These are phyloP conservation scores for Labrus mixtus DNA, from an alignment of 2,113 vertebrate genomes.

Conservation along the genomic window DNA sequence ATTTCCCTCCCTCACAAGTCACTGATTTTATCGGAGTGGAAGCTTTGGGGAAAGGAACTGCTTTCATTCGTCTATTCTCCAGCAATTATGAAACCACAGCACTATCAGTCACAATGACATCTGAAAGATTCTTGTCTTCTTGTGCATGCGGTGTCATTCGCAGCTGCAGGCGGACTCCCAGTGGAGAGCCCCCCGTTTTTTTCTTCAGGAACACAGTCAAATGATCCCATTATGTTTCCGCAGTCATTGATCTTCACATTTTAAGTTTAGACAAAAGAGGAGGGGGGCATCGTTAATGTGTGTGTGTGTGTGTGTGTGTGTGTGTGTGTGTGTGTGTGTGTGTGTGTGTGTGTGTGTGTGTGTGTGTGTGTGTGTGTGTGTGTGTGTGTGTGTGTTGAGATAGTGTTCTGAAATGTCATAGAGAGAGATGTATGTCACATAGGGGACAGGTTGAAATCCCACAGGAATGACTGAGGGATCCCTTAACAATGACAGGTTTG, in stretches of 20 bases:
- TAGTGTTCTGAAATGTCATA: slow-evolving; percentile 46
- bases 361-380: background rate
- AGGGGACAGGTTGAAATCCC: slow-evolving; percentile 44
- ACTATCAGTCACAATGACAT: slow-evolving; percentile 49
- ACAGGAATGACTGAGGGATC: slow-evolving; percentile 61
- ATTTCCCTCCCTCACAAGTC: slow-evolving; percentile 4
- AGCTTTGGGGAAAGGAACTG: slow-evolving; percentile 34
- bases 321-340: background rate
- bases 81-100: slow-evolving; percentile 46
- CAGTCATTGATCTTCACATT: slow-evolving; percentile 42
- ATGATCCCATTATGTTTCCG: slow-evolving; percentile 57
- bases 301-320: background rate
- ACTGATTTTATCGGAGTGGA: slow-evolving; percentile 51
- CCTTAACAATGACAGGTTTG: slow-evolving; percentile 63
- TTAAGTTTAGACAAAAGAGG: slow-evolving; percentile 21
- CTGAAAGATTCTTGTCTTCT: slow-evolving; percentile 47
- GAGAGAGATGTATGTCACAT: slow-evolving; percentile 46
- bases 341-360: background rate
- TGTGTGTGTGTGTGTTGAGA: background rate
- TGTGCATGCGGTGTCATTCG: slow-evolving; percentile 45
- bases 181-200: slow-evolving; percentile 17
- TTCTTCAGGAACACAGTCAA: slow-evolving; percentile 42
- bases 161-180: slow-evolving; percentile 42
- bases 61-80: slow-evolving; percentile 42
- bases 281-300: background rate